These are phyloP conservation scores for Boloria selene DNA, from an alignment of 2,888 invertebrate genomes.

Conservation along the genomic window DNA sequence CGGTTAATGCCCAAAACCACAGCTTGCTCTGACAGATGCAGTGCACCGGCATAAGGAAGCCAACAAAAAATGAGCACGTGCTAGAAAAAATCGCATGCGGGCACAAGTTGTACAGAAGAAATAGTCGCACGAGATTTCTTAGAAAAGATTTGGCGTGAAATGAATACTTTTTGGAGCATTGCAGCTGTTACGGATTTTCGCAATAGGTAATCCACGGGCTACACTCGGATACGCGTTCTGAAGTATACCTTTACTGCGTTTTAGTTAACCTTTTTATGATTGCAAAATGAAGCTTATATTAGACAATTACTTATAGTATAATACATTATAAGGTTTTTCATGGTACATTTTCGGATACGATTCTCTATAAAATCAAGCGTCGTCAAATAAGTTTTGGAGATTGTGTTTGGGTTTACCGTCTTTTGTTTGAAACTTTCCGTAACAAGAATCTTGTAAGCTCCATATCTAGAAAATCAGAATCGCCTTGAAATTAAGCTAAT, in stretches of 20 bases:
- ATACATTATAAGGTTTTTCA: too few species aligned
- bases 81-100: slow-evolving; percentile 76
- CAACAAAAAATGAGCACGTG: slow-evolving; percentile 76
- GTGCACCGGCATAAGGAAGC: slow-evolving; percentile 69
- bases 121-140: slow-evolving; percentile 61
- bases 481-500: too few species aligned
- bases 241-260: too few species aligned
- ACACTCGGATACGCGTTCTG: background rate
- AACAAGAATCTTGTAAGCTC: too few species aligned
- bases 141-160: slow-evolving; percentile 58
- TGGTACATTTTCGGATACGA: too few species aligned
- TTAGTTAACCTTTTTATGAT: background rate
- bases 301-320: too few species aligned
- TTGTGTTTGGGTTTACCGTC: too few species aligned
- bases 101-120: slow-evolving; percentile 74
- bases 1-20: slow-evolving; percentile 64
- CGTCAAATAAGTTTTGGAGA: too few species aligned
- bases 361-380: too few species aligned
- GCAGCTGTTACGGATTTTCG: slow-evolving; percentile 48
- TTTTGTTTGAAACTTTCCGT: too few species aligned
- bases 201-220: slow-evolving; percentile 23
- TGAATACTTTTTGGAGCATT: slow-evolving; percentile 57
- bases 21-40: slow-evolving; percentile 78
- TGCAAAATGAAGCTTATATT: too few species aligned
- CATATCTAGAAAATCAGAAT: too few species aligned